Conservation (phyloP, 2,113 vertebrate genomes). For the Microcebus lehilahytsara region DNA sequence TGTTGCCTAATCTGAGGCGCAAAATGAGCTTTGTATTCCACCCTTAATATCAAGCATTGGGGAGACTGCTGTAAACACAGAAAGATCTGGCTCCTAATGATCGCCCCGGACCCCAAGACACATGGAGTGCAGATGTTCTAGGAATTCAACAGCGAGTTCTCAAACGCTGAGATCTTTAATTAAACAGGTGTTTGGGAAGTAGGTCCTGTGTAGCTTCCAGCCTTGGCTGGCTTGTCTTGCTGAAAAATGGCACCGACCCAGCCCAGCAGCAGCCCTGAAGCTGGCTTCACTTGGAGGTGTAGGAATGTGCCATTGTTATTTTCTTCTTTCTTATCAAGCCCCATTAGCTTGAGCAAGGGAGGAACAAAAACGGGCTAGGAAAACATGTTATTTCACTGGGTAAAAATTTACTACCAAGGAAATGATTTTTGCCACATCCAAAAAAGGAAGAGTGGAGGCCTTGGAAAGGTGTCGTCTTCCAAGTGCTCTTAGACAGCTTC, state of each 20-base stretch:
- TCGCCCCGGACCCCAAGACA: slow-evolving; percentile 55
- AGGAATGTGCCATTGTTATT: slow-evolving; percentile 85
- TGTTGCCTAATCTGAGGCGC: slow-evolving; percentile 5
- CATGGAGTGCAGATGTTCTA: slow-evolving; percentile 83
- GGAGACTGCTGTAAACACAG: not conserved
- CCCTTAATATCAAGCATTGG: not conserved
- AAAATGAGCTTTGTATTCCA: not conserved
- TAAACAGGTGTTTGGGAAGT: slow-evolving; percentile 89
- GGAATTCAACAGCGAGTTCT: slow-evolving; percentile 60
- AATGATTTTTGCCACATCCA: slow-evolving; percentile 83
- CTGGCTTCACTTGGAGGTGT: slow-evolving; percentile 72
- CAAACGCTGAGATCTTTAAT: slow-evolving; percentile 80
- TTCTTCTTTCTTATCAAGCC: slow-evolving; percentile 88
- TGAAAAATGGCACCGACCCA: slow-evolving; percentile 76
- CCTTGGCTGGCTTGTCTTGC: slow-evolving; percentile 65
- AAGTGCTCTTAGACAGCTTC: slow-evolving; percentile 70
- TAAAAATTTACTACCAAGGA: slow-evolving; percentile 88
- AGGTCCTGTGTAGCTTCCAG: slow-evolving; percentile 81
- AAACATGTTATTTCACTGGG: slow-evolving; percentile 90
- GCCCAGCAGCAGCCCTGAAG: slow-evolving; percentile 79
- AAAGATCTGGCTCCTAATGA: not conserved
- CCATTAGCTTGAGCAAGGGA: slow-evolving; percentile 80
- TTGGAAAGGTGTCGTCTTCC: slow-evolving; percentile 66
- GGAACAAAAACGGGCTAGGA: slow-evolving; percentile 77
- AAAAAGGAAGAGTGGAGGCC: slow-evolving; percentile 85